Percentiles rank a stretch among this genome's conserved stretches.
phyloP scores from a whole-genome alignment of 2,113 vertebrate genomes.

The Toxostoma redivivum region DNA sequence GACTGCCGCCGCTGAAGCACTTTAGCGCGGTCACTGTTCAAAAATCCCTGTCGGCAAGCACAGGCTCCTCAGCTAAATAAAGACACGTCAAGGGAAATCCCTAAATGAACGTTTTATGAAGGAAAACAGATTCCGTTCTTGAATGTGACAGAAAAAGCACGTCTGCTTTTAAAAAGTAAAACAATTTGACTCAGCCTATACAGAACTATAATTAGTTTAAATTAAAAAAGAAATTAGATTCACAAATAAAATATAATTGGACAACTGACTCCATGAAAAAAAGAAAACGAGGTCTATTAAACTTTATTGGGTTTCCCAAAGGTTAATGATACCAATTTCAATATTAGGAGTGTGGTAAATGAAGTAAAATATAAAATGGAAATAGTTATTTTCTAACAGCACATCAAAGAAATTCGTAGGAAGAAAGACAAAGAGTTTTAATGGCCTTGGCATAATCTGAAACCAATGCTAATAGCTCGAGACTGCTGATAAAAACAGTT shows the following conservation, averaged over 20 bases:
- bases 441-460: constrained; percentile 72
- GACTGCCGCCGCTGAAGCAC: neutral
- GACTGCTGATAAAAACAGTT: constrained; percentile 75
- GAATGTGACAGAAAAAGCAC: constrained; percentile 11
- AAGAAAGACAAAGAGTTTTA: constrained; percentile 74
- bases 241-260: constrained; percentile 77
- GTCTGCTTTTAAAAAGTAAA: constrained; percentile 56
- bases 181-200: constrained; percentile 15
- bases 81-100: neutral
- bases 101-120: neutral
- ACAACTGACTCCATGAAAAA: constrained; percentile 71
- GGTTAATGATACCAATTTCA: constrained; percentile 75
- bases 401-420: constrained; percentile 63
- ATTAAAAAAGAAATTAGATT: constrained; percentile 70
- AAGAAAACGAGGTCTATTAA: constrained; percentile 74
- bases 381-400: constrained; percentile 69
- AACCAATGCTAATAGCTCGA: constrained; percentile 72
- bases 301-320: constrained; percentile 75
- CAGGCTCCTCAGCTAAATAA: neutral
- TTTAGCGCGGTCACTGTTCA: neutral
- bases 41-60: neutral
- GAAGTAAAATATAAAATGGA: constrained; percentile 72
- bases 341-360: constrained; percentile 73
- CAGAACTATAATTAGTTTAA: constrained; percentile 61
- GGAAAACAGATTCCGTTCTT: neutral